Percentiles rank a stretch among this genome's conserved stretches.
phyloP scores from a whole-genome alignment of 2,888 invertebrate species.

The Cynaeus angustus region DNA sequence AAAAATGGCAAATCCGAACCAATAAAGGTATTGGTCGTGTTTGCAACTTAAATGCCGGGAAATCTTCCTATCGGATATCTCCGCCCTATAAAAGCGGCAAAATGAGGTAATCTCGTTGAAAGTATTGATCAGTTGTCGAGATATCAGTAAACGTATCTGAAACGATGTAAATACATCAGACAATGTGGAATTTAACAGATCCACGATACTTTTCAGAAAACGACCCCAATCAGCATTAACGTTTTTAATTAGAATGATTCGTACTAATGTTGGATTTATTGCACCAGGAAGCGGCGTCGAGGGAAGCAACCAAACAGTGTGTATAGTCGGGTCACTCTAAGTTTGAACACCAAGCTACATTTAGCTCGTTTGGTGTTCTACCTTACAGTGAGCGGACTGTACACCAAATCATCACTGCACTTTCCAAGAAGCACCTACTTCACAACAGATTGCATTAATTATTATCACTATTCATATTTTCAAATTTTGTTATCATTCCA shows the following conservation, averaged over 20 bases:
- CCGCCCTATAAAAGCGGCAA: conserved; percentile 39
- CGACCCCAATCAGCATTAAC: background rate
- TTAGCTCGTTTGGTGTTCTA: conserved; percentile 93
- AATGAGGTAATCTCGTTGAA: conserved; percentile 48
- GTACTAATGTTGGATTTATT: conserved; percentile 37
- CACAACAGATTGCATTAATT: conserved; percentile 30
- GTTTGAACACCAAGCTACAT: conserved; percentile 92
- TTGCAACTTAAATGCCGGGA: conserved; percentile 38
- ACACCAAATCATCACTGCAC: conserved; percentile 65
- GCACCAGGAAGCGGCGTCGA: conserved; percentile 20
- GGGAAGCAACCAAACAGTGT: conserved; percentile 58
- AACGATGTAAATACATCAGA: conserved; percentile 46
- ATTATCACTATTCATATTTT: conserved; percentile 15
- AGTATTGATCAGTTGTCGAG: conserved; percentile 49
- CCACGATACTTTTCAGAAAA: too few relatives aligned
- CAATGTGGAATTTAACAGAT: conserved; percentile 28
- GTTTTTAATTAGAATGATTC: conserved; percentile 36
- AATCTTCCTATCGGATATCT: conserved; percentile 42
- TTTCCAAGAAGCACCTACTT: conserved; percentile 42
- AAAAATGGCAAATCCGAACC: conserved; percentile 2
- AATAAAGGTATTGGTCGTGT: conserved; percentile 27
- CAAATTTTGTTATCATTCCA: conserved; percentile 68
- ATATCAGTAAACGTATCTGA: conserved; percentile 45
- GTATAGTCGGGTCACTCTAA: conserved; percentile 87
- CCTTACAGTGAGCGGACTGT: conserved; percentile 93